These are phyloP conservation scores for Cheilosia vernalis DNA, from an alignment of 2,888 invertebrate genomes.

Conservation along the genomic window DNA sequence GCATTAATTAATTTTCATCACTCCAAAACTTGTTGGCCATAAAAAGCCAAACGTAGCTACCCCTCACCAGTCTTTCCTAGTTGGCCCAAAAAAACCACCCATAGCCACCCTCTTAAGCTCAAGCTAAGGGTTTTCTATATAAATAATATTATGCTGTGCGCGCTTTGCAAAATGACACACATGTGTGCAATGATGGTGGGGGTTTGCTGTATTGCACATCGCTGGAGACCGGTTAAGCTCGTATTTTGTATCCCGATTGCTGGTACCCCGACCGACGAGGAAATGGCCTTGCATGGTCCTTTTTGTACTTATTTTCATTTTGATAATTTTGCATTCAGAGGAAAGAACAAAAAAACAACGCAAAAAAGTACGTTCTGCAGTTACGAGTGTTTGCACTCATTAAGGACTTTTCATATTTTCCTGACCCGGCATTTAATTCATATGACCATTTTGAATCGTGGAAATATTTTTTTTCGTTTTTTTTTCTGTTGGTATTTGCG, in stretches of 20 bases:
- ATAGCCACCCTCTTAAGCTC: background rate
- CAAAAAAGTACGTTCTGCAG: slow-evolving; percentile 55
- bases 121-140: slow-evolving; percentile 20
- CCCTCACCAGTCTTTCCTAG: background rate
- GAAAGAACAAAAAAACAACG: background rate
- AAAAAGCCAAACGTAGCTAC: slow-evolving; percentile 68
- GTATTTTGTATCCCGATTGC: slow-evolving; percentile 58
- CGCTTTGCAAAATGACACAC: slow-evolving; percentile 67
- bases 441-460: slow-evolving; percentile 55
- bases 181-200: slow-evolving; percentile 30
- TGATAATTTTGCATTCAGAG: slow-evolving; percentile 32
- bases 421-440: slow-evolving; percentile 54
- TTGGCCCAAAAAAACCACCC: too few species aligned
- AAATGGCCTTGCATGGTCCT: slow-evolving; percentile 50
- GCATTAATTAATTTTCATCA: slow-evolving; percentile 75
- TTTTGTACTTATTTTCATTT: slow-evolving; percentile 36
- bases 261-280: slow-evolving; percentile 57
- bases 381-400: slow-evolving; percentile 67
- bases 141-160: slow-evolving; percentile 72
- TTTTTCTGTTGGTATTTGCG: slow-evolving; percentile 38
- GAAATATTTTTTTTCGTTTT: slow-evolving; percentile 19
- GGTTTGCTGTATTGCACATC: slow-evolving; percentile 25
- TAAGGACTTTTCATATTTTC: slow-evolving; percentile 62
- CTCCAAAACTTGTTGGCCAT: slow-evolving; percentile 72
- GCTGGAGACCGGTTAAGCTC: slow-evolving; percentile 61